A percentile compares a stretch with the other conserved stretches of the same genome.
Conservation (phyloP, 2,888 invertebrate species). For the Epistrophe eligans region DNA sequence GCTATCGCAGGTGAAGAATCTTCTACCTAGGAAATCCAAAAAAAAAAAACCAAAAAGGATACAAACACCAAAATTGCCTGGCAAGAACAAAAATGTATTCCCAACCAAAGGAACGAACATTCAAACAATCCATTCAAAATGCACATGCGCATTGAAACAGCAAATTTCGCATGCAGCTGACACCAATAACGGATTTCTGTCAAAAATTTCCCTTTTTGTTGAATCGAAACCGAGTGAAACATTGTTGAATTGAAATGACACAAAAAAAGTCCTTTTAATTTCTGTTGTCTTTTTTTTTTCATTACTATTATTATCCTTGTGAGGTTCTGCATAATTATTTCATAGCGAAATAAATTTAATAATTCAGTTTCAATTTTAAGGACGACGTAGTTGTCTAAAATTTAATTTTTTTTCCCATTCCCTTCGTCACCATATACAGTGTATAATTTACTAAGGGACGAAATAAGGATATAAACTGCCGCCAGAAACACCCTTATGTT, state of each 20-base stretch:
- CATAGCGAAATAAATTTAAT: not conserved
- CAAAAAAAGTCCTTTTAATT: not conserved
- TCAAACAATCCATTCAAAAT: not conserved
- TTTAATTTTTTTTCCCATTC: slow-evolving; percentile 44
- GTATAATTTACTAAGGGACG: slow-evolving; percentile 33
- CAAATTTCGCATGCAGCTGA: slow-evolving; percentile 53
- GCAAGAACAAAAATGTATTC: not conserved
- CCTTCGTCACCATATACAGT: not conserved
- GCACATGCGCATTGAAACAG: slow-evolving; percentile 56
- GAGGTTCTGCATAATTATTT: not conserved
- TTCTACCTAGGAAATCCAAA: slow-evolving; percentile 19
- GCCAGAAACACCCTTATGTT: slow-evolving; percentile 65
- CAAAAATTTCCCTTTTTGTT: slow-evolving; percentile 47
- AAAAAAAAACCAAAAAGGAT: slow-evolving; percentile 11
- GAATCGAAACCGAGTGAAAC: slow-evolving; percentile 52
- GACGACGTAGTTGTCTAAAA: slow-evolving; percentile 8
- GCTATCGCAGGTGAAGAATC: slow-evolving; percentile 53
- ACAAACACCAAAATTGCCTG: slow-evolving; percentile 52
- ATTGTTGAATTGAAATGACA: slow-evolving; percentile 38
- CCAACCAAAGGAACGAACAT: slow-evolving; percentile 13
- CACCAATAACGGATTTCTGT: slow-evolving; percentile 58
- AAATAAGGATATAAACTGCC: slow-evolving; percentile 4
- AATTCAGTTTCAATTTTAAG: not conserved
- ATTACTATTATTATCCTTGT: not conserved
- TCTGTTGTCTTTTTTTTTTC: not conserved